phyloP scores from a whole-genome alignment of 2,888 invertebrate genomes.

The Caenorhabditis wallacei region DNA sequence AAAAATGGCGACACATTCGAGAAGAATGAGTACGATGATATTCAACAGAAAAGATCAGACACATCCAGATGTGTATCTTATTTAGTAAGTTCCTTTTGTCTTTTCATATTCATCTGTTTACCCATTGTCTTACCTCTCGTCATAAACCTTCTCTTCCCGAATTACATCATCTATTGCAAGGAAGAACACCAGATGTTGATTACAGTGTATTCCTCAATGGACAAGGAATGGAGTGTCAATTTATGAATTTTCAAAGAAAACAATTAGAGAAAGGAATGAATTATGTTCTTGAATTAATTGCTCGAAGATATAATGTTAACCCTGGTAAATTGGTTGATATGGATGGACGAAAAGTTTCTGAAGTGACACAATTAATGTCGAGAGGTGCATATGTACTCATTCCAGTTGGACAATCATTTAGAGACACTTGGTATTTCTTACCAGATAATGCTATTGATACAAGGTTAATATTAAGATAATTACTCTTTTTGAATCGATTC shows the following conservation, averaged over 20 bases:
- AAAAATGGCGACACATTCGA: slow-evolving; percentile 55
- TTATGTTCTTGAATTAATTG: slow-evolving; percentile 77
- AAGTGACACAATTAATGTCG: slow-evolving; percentile 78
- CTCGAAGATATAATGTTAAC: slow-evolving; percentile 76
- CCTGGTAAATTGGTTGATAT: slow-evolving; percentile 76
- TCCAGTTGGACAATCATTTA: slow-evolving; percentile 77
- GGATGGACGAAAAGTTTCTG: slow-evolving; percentile 75
- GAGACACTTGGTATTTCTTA: slow-evolving; percentile 81
- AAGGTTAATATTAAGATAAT: slow-evolving; percentile 59
- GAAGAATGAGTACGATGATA: slow-evolving; percentile 74
- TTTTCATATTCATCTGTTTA: neutral
- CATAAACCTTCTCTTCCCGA: neutral
- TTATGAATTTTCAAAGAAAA: slow-evolving; percentile 76
- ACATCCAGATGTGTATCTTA: slow-evolving; percentile 78
- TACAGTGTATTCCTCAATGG: slow-evolving; percentile 80
- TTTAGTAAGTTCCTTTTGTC: slow-evolving; percentile 70
- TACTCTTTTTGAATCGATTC: neutral
- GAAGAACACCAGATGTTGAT: slow-evolving; percentile 22
- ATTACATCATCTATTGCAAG: slow-evolving; percentile 57
- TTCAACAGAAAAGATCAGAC: slow-evolving; percentile 79
- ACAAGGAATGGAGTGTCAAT: slow-evolving; percentile 78
- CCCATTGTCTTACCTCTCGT: neutral
- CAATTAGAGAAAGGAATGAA: slow-evolving; percentile 79
- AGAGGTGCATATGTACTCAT: slow-evolving; percentile 79
- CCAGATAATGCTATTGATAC: slow-evolving; percentile 82